A percentile compares a stretch with the other conserved stretches of the same genome.
phyloP scores from a whole-genome alignment of 2,888 invertebrate genomes.

The Gryllus longicercus region DNA sequence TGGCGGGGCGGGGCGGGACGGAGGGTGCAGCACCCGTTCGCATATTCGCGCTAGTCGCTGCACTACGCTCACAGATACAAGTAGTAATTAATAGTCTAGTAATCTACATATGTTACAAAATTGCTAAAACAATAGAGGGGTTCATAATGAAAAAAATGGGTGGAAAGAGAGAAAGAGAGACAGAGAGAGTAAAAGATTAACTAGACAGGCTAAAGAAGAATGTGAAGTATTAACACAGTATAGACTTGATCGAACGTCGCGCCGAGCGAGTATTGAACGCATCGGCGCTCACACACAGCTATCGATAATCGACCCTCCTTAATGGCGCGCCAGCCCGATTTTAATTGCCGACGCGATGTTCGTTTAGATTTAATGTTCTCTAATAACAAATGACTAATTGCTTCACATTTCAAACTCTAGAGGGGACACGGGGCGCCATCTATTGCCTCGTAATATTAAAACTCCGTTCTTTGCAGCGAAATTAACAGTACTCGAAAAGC shows the following conservation, averaged over 20 bases:
- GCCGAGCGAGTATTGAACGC: neutral
- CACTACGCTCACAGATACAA: neutral
- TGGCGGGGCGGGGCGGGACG: neutral
- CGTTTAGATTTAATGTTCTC: constrained; percentile 7
- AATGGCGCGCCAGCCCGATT: neutral
- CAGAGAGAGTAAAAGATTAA: neutral
- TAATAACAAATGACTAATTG: constrained; percentile 17
- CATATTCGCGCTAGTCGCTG: too few species aligned
- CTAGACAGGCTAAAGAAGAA: constrained; percentile 11
- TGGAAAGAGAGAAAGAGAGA: neutral
- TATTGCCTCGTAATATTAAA: too few species aligned
- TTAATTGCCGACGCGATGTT: constrained; percentile 6
- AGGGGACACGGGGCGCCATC: too few species aligned
- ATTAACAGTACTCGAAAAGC: too few species aligned
- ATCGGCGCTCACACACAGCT: neutral
- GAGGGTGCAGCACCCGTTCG: too few species aligned
- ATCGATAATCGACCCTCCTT: neutral
- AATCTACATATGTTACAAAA: neutral
- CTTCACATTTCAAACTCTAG: neutral
- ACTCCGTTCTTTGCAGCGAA: too few species aligned
- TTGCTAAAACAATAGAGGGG: neutral
- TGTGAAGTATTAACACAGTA: neutral
- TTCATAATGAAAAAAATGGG: neutral
- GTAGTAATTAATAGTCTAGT: neutral
- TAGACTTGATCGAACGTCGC: neutral